Evolutionary conservation across 1,140 invertebrate genomes (phyloP).

Genomic region (Micrasema minimum): DNA sequence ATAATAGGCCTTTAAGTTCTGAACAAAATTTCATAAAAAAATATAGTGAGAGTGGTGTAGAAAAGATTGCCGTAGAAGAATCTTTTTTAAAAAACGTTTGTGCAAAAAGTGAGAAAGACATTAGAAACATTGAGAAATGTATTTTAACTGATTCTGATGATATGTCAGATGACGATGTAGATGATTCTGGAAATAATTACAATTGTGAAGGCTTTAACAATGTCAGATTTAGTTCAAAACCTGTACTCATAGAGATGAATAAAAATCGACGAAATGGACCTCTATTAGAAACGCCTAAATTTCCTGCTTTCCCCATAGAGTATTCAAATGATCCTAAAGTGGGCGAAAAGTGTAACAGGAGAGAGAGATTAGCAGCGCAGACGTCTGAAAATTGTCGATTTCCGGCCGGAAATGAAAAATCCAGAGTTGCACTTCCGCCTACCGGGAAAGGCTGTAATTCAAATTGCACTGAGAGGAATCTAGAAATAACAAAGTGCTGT

Average conservation of each 20-base stretch:
- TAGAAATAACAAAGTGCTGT: not conserved
- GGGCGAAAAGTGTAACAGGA: not conserved
- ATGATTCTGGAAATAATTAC: not conserved
- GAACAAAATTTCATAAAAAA: constrained; percentile 3
- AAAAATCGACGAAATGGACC: not conserved
- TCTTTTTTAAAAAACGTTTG: not conserved
- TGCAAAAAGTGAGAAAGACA: not conserved
- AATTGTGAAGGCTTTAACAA: not conserved
- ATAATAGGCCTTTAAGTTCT: not conserved
- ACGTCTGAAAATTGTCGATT: constrained; percentile 12
- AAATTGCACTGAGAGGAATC: not conserved
- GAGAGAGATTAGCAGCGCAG: not conserved
- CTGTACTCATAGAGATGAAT: not conserved
- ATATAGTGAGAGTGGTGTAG: not conserved
- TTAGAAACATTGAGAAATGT: not conserved
- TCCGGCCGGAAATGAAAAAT: constrained; percentile 6
- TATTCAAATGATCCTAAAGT: not conserved
- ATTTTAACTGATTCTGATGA: not conserved
- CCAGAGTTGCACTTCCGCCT: not conserved
- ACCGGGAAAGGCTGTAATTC: not conserved
- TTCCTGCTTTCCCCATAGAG: not conserved
- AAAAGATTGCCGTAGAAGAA: not conserved
- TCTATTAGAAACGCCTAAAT: constrained; percentile 4
- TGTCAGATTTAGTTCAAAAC: constrained; percentile 3
- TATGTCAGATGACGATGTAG: not conserved